A percentile compares a stretch with the other conserved stretches of the same genome.
Evolutionary conservation across 2,113 vertebrate genomes (phyloP).

Genomic region (Vidua chalybeata): DNA sequence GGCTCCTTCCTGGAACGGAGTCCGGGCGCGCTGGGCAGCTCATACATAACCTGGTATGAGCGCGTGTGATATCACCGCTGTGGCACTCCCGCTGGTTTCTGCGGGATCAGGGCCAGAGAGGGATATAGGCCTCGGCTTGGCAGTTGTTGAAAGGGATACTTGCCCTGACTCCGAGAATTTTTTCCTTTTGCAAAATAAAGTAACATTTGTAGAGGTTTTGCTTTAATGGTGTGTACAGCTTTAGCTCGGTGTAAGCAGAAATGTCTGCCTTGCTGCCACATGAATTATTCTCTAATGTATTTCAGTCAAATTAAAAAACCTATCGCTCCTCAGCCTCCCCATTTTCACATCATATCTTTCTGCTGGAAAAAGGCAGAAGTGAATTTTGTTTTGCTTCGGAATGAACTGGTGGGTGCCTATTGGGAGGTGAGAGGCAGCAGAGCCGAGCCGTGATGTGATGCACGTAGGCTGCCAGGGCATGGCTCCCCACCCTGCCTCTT

Average conservation of each 20-base stretch:
- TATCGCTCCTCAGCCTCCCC: neutral
- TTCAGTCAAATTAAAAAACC: neutral
- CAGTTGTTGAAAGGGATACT: neutral
- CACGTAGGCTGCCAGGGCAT: constrained; percentile 40
- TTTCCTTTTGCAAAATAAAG: neutral
- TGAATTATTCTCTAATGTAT: neutral
- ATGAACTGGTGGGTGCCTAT: fast-evolving
- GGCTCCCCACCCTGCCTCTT: neutral
- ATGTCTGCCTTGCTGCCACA: neutral
- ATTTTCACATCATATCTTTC: neutral
- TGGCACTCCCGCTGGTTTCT: neutral
- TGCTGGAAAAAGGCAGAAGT: neutral
- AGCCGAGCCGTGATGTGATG: neutral
- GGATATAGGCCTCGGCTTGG: too few species aligned
- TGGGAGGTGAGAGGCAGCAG: neutral
- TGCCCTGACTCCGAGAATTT: neutral
- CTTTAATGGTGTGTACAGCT: neutral
- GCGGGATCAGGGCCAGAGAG: neutral
- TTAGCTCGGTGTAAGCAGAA: neutral
- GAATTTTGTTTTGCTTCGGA: neutral
- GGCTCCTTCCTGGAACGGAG: too few species aligned
- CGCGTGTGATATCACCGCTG: neutral
- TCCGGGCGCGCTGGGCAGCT: neutral
- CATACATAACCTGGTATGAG: neutral
- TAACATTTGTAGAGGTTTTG: neutral